Base-by-base conservation (phyloP, 2,113 vertebrate species). In the Sterna hirundo region DNA sequence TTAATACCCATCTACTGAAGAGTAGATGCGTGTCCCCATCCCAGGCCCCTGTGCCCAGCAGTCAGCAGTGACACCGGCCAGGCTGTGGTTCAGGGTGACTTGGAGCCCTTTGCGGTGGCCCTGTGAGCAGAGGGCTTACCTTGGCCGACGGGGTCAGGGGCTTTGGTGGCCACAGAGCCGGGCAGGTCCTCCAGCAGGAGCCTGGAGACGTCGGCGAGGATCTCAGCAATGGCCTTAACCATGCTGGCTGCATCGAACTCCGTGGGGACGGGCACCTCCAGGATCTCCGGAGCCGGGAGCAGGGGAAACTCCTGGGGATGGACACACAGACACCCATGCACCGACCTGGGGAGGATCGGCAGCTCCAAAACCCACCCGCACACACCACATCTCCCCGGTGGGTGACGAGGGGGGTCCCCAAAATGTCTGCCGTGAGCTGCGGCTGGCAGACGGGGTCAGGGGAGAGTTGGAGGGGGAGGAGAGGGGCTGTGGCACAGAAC, bases 171-270 rank as follows among this genome's bases (percentile, higher is more conserved):
- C 83, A 95, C 46, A 30, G 85, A 90, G 61, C 23, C 5, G 1
- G 95, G 98, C 61, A 98, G 95, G 78, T 98, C 98, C 90, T 98
- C 98, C 40, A 96, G 97, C 80, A 99, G 95, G 66, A 99, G 97
- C 83, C 97, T 98, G 76, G 97, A 98, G 76, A 98, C 66, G 14
- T 96, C 70, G 8, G 93, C 93, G 75, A 99, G 96, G 74, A 98
- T 94, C 1, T 98, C 98, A 4, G 95, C 94, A 60, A 98, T 46
- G 9, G 97, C 93, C 13, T 93, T 94, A 32, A 98, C 62, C 22
- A 95, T 90, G 9, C 94, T 78, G 46, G 97, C 98, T 32, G 97
- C 93, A 78, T 98, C 96, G 4, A 98, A 95, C 13, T 95, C 96
- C 18, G 98, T 38, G 0, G 98, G 97, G 27, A 96, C 94, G 74